Evolutionary conservation across 2,888 invertebrate species (phyloP), one percentile per base, ranked within the genome.

Genomic region (Eilema sororculum): DNA sequence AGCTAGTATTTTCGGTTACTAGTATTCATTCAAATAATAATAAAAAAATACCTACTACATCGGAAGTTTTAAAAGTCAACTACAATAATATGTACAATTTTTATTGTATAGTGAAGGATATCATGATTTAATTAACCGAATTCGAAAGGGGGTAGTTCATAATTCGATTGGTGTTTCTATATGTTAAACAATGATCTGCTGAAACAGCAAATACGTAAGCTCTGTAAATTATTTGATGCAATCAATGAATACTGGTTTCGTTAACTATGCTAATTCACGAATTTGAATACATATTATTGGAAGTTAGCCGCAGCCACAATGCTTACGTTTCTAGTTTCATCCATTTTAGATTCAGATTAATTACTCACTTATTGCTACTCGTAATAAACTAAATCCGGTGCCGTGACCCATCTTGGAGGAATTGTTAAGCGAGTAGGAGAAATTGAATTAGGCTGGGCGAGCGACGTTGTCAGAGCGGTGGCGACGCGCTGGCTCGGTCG

Each of bases 361-460:
- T 91, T 90, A 88, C 85, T 88, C 87, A 88, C 87, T 91, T 91
- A 91, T 90, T 88, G 87, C 84, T 87, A 85, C 84, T 91, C 84
- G 89, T 90, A 90, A 91, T 91, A 90, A 91, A 91, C 89, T 89
- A 89, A 92, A 93, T 90, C 88, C 83, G 84, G 84, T 87, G 84
- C 86, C 87, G 88, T 89, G 90, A 90, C 89, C 88, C 87, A 87
- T 90, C 90, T 89, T 90, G 84, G 86, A 89, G 87, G 87, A 87
- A 90, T 90, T 91, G 91, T 91, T 91, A 90, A 89, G 87, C 83
- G 86, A 91, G 87, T 86, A 87, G 85, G 86, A 84, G 87, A 88
- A 91, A 93, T 93, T 90, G 86, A 90, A 92, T 93, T 91, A 92
- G 84, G 83, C 82, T 79, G 84, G 85, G 86, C 84, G 85, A 86